These are phyloP conservation scores for Oceanodroma leucorhoa DNA, from an alignment of 2,797 vertebrate genomes.

Conservation along the genomic window DNA sequence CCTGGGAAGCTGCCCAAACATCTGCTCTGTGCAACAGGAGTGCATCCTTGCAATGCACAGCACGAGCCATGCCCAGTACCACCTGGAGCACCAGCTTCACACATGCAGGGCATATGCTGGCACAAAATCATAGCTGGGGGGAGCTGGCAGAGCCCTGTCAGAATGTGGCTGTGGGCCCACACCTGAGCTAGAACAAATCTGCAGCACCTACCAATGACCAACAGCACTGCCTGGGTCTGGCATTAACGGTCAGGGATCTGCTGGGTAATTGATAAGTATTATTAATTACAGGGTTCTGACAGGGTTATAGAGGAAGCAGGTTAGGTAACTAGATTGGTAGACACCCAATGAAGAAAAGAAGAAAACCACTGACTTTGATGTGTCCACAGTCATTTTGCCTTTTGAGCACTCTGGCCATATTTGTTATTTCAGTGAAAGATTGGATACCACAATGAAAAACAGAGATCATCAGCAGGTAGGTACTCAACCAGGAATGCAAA, in stretches of 20 bases:
- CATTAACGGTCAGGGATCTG: neutral
- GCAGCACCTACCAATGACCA: neutral
- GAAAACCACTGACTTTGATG: neutral
- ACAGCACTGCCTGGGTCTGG: neutral
- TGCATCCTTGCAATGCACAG: neutral
- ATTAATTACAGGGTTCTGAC: neutral
- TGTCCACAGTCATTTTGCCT: neutral
- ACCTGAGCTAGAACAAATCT: neutral
- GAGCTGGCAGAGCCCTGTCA: neutral
- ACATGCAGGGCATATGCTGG: neutral
- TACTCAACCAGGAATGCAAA: neutral
- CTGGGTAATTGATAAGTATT: neutral
- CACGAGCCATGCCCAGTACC: rapidly evolving
- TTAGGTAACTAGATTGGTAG: neutral
- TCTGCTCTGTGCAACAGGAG: neutral
- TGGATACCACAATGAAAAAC: neutral
- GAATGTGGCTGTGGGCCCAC: neutral
- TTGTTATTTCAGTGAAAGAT: neutral
- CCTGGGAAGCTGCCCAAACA: neutral
- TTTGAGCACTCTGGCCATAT: neutral
- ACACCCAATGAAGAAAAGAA: neutral
- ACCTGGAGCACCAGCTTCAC: neutral
- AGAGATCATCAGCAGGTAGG: neutral
- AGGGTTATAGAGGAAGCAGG: neutral
- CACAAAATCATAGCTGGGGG: neutral